phyloP scores from a whole-genome alignment of 2,113 vertebrate genomes.

The Odontophorus gujanensis region DNA sequence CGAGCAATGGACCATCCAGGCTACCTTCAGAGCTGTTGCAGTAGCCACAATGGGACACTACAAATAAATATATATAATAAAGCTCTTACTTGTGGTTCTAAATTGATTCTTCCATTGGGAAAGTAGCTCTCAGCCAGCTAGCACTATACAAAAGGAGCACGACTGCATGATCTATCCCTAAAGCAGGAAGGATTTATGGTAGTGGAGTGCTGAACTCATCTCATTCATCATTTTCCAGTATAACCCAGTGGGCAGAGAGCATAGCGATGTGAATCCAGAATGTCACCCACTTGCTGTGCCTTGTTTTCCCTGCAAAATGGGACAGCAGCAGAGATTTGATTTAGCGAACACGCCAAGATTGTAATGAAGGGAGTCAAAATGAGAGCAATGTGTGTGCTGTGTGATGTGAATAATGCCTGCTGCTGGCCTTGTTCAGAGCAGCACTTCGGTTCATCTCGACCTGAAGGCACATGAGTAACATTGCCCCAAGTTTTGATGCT shows the following conservation, averaged over 20 bases:
- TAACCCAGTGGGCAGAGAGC: neutral
- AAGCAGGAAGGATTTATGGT: conserved; percentile 14
- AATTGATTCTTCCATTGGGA: neutral
- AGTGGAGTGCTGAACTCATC: neutral
- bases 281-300: neutral
- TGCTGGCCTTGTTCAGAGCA: neutral
- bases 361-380: neutral
- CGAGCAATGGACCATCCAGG: neutral
- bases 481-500: neutral
- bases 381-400: neutral
- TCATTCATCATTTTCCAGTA: neutral
- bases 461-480: neutral
- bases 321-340: neutral
- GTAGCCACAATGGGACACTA: neutral
- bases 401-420: neutral
- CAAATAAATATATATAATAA: neutral
- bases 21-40: neutral
- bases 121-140: neutral
- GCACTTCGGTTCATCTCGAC: neutral
- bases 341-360: neutral
- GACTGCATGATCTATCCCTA: neutral
- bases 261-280: neutral
- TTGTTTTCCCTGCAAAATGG: conserved; percentile 4
- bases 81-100: neutral
- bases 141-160: neutral